phyloP scores from a whole-genome alignment of 2,888 invertebrate genomes.

The Standfussiana lucernea region DNA sequence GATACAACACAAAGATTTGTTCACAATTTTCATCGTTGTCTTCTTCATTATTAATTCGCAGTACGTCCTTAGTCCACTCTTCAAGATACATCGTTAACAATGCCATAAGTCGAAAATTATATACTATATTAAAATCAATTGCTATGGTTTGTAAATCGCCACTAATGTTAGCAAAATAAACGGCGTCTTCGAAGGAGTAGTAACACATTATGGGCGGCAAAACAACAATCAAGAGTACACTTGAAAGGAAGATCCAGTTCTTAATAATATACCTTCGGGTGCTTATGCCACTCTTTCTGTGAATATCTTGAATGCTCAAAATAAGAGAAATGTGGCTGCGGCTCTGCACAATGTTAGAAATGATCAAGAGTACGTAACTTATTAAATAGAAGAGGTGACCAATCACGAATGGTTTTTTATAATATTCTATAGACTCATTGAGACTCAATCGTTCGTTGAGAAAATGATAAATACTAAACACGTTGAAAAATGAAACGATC shows the following conservation, averaged over 20 bases:
- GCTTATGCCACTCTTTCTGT: background rate
- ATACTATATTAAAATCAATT: conserved; percentile 11
- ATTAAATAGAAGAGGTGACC: too few relatives aligned
- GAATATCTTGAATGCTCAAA: conserved; percentile 11
- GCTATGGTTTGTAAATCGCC: fast-evolving
- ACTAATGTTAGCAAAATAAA: background rate
- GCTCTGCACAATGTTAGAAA: conserved; percentile 4
- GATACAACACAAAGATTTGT: background rate
- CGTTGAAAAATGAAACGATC: background rate
- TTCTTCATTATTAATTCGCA: background rate
- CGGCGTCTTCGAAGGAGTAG: background rate
- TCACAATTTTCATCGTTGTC: conserved; percentile 3
- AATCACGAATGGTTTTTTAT: background rate
- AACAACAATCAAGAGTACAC: background rate
- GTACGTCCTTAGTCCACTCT: background rate
- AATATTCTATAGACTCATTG: background rate
- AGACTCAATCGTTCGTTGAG: background rate
- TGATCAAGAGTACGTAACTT: background rate
- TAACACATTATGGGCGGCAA: fast-evolving
- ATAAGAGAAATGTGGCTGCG: conserved; percentile 8
- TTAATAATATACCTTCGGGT: background rate
- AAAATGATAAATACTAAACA: background rate
- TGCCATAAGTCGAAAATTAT: background rate
- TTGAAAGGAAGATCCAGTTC: background rate
- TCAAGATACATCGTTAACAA: conserved; percentile 15